Conservation (phyloP, 2,797 vertebrate species). For the Sebastes nivosus region DNA sequence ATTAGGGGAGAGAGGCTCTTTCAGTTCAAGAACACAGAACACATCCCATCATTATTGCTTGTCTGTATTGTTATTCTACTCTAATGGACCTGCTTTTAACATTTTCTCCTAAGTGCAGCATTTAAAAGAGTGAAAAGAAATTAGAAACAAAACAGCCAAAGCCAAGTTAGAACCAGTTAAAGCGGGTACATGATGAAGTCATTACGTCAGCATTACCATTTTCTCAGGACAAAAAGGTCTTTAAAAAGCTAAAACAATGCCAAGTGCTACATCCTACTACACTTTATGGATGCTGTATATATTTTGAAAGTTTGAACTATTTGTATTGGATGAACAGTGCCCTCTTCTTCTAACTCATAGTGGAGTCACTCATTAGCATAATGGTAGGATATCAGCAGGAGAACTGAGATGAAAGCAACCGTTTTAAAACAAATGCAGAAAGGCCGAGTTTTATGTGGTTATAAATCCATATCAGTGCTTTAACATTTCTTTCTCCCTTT, state of each 20-base stretch:
- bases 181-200: background rate
- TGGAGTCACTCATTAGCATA: background rate
- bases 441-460: background rate
- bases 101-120: conserved; percentile 12
- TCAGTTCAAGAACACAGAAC: conserved; percentile 6
- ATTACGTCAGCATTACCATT: background rate
- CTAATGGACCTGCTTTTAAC: conserved; percentile 37
- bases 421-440: conserved; percentile 1
- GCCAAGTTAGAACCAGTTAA: background rate
- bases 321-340: background rate
- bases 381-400: background rate
- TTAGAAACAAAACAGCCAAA: conserved; percentile 6
- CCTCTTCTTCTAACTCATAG: background rate
- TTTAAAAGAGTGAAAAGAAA: conserved; percentile 28
- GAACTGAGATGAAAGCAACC: background rate
- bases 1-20: background rate
- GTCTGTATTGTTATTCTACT: conserved; percentile 20
- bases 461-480: background rate
- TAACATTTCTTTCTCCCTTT: background rate
- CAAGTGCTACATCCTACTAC: background rate
- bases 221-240: background rate
- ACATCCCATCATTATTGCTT: background rate
- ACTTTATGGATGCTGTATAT: background rate
- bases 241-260: background rate
- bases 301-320: background rate